Conservation (phyloP, 23 tunicate genomes). For the Corella eumyota region DNA sequence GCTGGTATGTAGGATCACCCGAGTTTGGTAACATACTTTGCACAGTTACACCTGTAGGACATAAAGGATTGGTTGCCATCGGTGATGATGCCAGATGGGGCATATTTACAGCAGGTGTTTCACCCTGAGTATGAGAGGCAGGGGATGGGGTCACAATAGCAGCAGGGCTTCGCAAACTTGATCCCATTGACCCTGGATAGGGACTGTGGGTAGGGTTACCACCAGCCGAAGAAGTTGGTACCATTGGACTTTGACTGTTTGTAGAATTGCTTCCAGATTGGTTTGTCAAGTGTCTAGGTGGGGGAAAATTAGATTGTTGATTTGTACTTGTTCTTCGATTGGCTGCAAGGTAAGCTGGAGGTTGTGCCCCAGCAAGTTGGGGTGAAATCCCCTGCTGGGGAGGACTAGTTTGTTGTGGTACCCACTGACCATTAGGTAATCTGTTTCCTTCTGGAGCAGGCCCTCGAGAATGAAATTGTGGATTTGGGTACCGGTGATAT, state of each 20-base stretch:
- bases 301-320: constrained; percentile 22
- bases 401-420: too few species aligned
- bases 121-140: constrained; percentile 4
- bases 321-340: constrained; percentile 17
- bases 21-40: not conserved
- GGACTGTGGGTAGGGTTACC: constrained; percentile 9
- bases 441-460: too few species aligned
- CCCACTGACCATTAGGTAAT: too few species aligned
- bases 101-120: constrained; percentile 7
- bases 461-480: too few species aligned
- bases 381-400: too few species aligned
- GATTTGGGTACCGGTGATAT: too few species aligned
- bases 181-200: constrained; percentile 7
- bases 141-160: constrained; percentile 21
- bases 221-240: constrained; percentile 34
- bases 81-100: constrained; percentile 22
- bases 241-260: constrained; percentile 41
- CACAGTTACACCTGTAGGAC: not conserved
- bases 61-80: not conserved
- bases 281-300: constrained; percentile 17
- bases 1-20: constrained; percentile 1
- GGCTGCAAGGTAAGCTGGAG: constrained; percentile 1
- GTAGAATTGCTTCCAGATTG: constrained; percentile 11
- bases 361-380: too few species aligned
- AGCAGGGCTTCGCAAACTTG: constrained; percentile 27